Evolutionary conservation across 2,888 invertebrate genomes (phyloP), one percentile per base, ranked within the genome.

Genomic region (Sisyra terminalis): DNA sequence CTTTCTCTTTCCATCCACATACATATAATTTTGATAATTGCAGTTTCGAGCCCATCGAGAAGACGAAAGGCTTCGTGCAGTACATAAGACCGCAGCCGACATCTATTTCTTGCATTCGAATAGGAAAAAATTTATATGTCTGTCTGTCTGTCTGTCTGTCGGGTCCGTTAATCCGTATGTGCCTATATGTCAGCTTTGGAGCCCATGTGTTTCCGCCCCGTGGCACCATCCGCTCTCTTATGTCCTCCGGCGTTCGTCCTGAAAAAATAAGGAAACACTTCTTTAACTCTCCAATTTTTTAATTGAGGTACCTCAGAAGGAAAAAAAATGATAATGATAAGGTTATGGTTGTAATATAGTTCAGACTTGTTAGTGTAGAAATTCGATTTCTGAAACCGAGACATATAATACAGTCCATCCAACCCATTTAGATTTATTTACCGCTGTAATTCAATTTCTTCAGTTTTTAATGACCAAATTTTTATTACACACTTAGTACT

Each of bases 1-100:
- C 24, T 24, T 24, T 24, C 24, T 24, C 24, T 24, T 24, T 24
- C 24, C 24, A 24, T 24, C 24, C 24, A 24, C 24, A 24, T 24
- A 24, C 24, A 37, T 37, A 37, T 37, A 37, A 37, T 37, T 37
- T 37, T 37, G 37, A 37, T 37, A 37, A 37, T 37, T 37, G 37
- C 37, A 37, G 18, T 24, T 24, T 24, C 24, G 24, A 24, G 24
- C 24, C 24, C 24, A 24, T 24, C 24, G 24, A 24, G 24, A 24
- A 24, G 24, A 24, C 24, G 24, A 24, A 24, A 24, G 24, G 24
- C 24, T 24, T 24, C 24, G 24, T 24, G 24, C 24, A 24, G 24
- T 24, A 7, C 3, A 24, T 13, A 3, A 35, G 16, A 15, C n/a
- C 35, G 9, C 14, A 35, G 2, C 24, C 24, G 24, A 24, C 24